Conservation (phyloP, 2,888 invertebrate genomes). For the Athripsodes cinereus region DNA sequence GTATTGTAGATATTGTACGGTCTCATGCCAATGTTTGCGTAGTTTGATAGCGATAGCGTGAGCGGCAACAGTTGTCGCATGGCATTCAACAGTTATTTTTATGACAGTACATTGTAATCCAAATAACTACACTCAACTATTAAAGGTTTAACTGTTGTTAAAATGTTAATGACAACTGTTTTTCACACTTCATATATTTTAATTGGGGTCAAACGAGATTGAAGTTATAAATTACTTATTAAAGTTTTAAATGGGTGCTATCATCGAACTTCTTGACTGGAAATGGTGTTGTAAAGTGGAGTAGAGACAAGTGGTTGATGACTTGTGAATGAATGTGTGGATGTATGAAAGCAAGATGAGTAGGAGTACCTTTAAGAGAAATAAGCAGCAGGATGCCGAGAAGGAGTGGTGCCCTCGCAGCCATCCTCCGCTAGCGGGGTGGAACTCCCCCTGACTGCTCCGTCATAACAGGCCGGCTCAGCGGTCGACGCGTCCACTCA, state of each 20-base stretch:
- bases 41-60: slow-evolving; percentile 6
- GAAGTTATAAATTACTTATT: no score
- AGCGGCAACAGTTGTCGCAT: slow-evolving; percentile 25
- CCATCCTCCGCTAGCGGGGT: slow-evolving; percentile 24
- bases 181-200: no score
- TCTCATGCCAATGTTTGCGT: neutral
- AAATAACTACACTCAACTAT: no score
- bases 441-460: slow-evolving; percentile 24
- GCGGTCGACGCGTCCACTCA: slow-evolving; percentile 33
- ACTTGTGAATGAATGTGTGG: neutral
- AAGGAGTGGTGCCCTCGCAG: slow-evolving; percentile 18
- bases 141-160: no score
- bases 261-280: no score
- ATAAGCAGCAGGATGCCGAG: slow-evolving; percentile 24
- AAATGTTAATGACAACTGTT: no score
- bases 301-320: neutral
- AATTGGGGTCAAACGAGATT: neutral
- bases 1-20: neutral
- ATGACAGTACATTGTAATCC: slow-evolving; percentile 6
- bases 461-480: slow-evolving; percentile 22
- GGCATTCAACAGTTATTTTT: slow-evolving; percentile 25
- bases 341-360: slow-evolving; percentile 6
- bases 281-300: no score
- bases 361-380: slow-evolving; percentile 22
- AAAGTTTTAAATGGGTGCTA: no score